Evolutionary conservation across 2,888 invertebrate species (phyloP), one percentile per base, ranked within the genome.

Genomic region (Melanargia galathea): DNA sequence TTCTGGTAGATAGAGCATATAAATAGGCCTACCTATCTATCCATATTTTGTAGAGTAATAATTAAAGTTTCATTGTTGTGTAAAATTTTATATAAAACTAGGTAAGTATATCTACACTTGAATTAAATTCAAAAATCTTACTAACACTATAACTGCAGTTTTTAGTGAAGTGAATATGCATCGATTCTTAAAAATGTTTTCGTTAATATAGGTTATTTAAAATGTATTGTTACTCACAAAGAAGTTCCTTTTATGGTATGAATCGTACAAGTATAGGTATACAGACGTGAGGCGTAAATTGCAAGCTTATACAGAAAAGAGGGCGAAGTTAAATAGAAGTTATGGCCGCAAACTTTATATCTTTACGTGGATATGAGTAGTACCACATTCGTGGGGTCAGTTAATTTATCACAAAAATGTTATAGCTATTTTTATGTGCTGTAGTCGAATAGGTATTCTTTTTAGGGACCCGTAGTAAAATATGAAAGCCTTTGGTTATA

Each of bases 281-380:
- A 16, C 30, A 52, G 7, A 54, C 45, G 33, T 30, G 30, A 30
- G 45, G 16, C 43, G 20, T 52, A 60, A 45, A 60, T 52, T 22
- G 33, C 52, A 45, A 45, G 33, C 18, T 51, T 20, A 30, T 43
- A 60, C 45, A 52, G 52, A 49, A 56, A 56, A 48, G 56, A 62
- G 56, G 56, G 56, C 49, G 56, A 22, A 43, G 30, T 33, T 56
- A 62, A 49, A 57, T 56, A 57, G 62, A 56, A 49, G 49, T 62
- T 51, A 58, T 33, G 22, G 11, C 57, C 22, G 16, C 58, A 38
- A 63, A 43, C 18, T 60, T 52, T 52, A 52, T 52, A 52, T 35
- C 52, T 52, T 52, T 35, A 35, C 33, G 52, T 35, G 52, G 35
- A 33, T 52, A 60, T 51, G 40, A 46, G 18, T 26, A 26, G n/a